Evolutionary conservation across 2,888 invertebrate species (phyloP).

Genomic region (Augiades crinisus): DNA sequence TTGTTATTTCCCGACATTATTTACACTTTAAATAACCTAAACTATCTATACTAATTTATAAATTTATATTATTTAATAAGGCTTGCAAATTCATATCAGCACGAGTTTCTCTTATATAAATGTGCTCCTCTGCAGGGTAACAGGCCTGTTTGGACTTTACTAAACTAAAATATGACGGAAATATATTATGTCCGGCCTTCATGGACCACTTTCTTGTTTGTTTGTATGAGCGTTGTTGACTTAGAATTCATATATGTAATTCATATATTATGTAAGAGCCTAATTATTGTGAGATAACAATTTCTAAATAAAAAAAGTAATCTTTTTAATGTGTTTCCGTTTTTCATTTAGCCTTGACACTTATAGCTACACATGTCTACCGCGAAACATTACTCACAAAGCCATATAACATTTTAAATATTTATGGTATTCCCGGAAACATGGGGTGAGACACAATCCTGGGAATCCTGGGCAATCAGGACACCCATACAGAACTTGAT

Average conservation of each 20-base stretch:
- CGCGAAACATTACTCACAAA: not conserved
- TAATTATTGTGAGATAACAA: not conserved
- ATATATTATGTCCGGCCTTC: too few species aligned
- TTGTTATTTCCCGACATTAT: not conserved
- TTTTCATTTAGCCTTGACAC: not conserved
- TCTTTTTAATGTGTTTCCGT: not conserved
- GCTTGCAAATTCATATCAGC: too few species aligned
- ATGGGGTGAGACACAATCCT: slow-evolving; percentile 9
- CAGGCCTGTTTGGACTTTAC: too few species aligned
- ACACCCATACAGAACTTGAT: slow-evolving; percentile 4
- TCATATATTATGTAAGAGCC: not conserved
- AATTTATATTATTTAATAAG: too few species aligned
- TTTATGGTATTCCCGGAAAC: slow-evolving; percentile 2
- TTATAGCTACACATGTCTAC: not conserved
- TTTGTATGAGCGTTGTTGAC: too few species aligned
- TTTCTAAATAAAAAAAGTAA: not conserved
- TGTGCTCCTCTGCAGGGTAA: too few species aligned
- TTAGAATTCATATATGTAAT: too few species aligned
- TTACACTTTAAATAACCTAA: too few species aligned
- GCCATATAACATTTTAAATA: not conserved
- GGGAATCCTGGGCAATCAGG: slow-evolving; percentile 12
- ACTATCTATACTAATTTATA: too few species aligned
- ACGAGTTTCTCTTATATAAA: too few species aligned
- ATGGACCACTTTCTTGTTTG: too few species aligned
- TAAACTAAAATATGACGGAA: too few species aligned